Base-by-base conservation (phyloP, 1,140 invertebrate species). In the Watersipora subatra region DNA sequence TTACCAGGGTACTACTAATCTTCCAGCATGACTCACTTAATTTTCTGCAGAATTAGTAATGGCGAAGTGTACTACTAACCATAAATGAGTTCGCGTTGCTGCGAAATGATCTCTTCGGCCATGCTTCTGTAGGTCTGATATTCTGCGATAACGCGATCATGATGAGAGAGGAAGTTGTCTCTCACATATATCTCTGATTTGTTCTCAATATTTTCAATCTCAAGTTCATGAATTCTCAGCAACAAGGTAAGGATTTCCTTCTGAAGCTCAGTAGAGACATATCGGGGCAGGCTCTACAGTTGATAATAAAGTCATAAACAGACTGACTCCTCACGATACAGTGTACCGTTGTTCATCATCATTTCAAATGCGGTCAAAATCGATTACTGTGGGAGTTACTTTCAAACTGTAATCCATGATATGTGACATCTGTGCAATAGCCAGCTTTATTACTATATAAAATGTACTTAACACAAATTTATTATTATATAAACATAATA, bases 121-220 rank as follows among this genome's bases (percentile, higher is more conserved):
- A 96, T 84, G 59, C 88, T 85, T 15, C 90, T 80, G 75, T 93
- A 90, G 25, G 91, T 81, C 71, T 91, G 87, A 58, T 89, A 89
- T n/a, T 90, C 82, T 59, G 91, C 82, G 63, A 94, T 84, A 69
- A 91, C 84, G 27, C 92, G 82, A 72, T 93, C 91, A 64, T 91
- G 83, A 63, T 91, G 82, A 56, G 89, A 83, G 19, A 94, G 83
- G 76, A 93, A 91, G 68, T 91, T 89, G 70, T 91, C 88, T 28
- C 89, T 84, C 2, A 91, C 86, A 28, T 93, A 80, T 63, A 89
- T 84, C 72, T 91, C 88, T 7, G 90, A 90, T 78, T 93, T 90
- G 66, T 93, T 82, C 70, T 92, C 91, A 76, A 91, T 86, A 79
- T 92, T 94, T 74, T 93, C 89, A 0, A 92, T 91, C 81, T 95